Base-by-base conservation (phyloP, 2,888 invertebrate species). In the Sarcophaga caerulescens region DNA sequence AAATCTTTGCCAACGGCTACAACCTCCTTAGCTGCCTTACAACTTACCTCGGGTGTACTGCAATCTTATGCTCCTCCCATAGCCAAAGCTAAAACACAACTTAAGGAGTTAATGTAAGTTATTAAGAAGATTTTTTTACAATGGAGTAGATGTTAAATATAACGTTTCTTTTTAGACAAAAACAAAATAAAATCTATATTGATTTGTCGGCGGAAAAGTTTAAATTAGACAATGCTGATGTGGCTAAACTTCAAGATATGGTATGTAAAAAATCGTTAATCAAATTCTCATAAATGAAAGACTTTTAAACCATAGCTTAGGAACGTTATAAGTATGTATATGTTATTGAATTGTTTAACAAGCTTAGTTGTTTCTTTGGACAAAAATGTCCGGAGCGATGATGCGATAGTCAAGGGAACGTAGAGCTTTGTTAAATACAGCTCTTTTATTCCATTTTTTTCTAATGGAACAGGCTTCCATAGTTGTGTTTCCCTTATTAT, bases 121-220 rank as follows among this genome's bases (percentile, higher is more conserved):
- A 57, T 79, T 63, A 12, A 52, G 12, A 25, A 62, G 47, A 45
- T 44, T 35, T 57, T 60, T 63, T 17, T 25, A 11, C 3, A 19
- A 65, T 68, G 45, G 3, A 12, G 69, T 14, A 45, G 17, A 25
- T 35, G 10, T 35, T 35, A 35, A 35, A 8, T 35, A 35, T 10
- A 10, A 35, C 10, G 4, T 47, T 21, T 45, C 62, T n/a, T 82
- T 87, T 1, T 75, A 93, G 93, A 73, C 90, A 90, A 4, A 93
- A 92, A 52, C 93, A 93, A 82, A 92, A 93, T 74, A 93, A 91
- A 89, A 91, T 93, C 65, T 92, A 92, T 85, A 91, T 92, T 77
- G 92, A 93, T 85, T 84, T 93, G 47, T 92, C 92, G 45, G 89
- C 90, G 12, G 92, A 92, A 78, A 93, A 93, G 82, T 91, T 89